Percentiles rank a stretch among this genome's conserved stretches.
Conservation (phyloP, 2,797 vertebrate genomes). For the Arremon brunneinucha region DNA sequence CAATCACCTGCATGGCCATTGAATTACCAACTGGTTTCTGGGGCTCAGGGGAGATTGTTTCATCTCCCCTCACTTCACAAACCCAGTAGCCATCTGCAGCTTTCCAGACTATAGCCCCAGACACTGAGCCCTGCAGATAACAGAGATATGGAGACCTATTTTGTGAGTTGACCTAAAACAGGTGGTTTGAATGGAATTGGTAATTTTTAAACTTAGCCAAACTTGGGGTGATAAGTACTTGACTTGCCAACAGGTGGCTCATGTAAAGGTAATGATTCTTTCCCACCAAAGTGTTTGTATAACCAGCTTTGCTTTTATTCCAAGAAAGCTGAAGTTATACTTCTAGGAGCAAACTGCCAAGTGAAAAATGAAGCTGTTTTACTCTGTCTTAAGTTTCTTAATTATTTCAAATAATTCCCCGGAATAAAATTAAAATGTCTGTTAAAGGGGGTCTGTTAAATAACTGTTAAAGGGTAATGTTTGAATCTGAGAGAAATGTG, state of each 20-base stretch:
- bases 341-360: not conserved
- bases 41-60: not conserved
- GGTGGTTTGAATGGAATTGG: not conserved
- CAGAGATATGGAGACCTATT: not conserved
- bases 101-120: not conserved
- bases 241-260: not conserved
- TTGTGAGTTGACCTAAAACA: not conserved
- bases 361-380: not conserved
- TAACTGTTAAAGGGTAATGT: not conserved
- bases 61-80: not conserved
- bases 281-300: not conserved
- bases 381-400: not conserved
- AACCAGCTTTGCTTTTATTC: not conserved
- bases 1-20: accelerated
- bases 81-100: not conserved
- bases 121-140: not conserved
- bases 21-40: not conserved
- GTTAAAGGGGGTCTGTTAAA: too few species aligned
- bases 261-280: not conserved
- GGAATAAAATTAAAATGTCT: not conserved
- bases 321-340: not conserved
- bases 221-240: not conserved
- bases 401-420: not conserved
- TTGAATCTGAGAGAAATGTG: not conserved
- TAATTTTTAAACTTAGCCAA: not conserved